Evolutionary conservation across 92 coral and sea anemone species (phyloP), one percentile per base, ranked within the genome.

Genomic region (Pocillopora meandrina): DNA sequence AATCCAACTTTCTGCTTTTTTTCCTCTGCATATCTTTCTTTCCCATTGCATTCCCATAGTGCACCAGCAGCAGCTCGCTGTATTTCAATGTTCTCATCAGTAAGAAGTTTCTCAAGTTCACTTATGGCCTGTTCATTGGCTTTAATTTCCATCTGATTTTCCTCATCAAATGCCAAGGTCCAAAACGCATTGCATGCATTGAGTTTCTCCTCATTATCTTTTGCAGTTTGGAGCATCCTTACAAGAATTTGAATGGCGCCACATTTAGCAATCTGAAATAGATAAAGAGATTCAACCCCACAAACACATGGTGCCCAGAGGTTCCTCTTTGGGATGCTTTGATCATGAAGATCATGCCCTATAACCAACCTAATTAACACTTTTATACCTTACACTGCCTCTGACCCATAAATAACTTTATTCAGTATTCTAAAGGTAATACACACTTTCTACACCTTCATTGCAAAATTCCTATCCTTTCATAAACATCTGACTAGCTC

Each of bases 31-130:
- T 92, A 83, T 58, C 67, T 75, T 34, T 76, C 67, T 75, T 89
- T 93, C 33, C 94, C 94, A 58, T 82, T 91, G 18, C 92, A 74
- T 88, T 93, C 97, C 97, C 97, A 93, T 81, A 93, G 70, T 70
- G 90, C 92, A 56, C 97, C 97, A 33, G 88, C 86, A 2, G 97
- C 95, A 9, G 92, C 95, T 55, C 60, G 82, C 82, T 81, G 84
- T 17, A 87, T 81, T 33, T 82, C 89, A 56, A 60, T 75, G 66
- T 84, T 76, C 34, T 78, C 69, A 42, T 86, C 77, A 18, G 74
- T 60, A 26, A 61, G 61, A 10, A 93, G 97, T 35, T 91, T 87
- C 55, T 77, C n/a, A 72, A 93, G 85, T 31, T 76, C 85, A 3
- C 61, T 78, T 70, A 91, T 82, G 17, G 87, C 85, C 10, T 12